These are phyloP conservation scores for Thunnus maccoyii DNA, from an alignment of 2,113 vertebrate species.

Conservation along the genomic window DNA sequence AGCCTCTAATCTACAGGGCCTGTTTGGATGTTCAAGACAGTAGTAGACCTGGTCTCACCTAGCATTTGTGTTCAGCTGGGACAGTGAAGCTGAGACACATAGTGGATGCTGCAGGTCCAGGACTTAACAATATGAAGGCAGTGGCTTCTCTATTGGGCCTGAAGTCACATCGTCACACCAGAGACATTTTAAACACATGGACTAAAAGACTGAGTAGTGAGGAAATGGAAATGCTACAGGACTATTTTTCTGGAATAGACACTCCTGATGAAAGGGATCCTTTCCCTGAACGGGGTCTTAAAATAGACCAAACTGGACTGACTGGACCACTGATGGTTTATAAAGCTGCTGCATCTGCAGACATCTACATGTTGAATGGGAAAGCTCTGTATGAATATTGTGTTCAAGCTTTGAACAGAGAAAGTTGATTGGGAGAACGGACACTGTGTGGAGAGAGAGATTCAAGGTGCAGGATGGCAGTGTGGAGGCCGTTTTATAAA, in stretches of 20 bases:
- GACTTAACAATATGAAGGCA: neutral
- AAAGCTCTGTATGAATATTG: too few relatives aligned
- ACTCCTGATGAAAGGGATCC: neutral
- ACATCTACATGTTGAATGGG: neutral
- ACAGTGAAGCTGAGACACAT: too few relatives aligned
- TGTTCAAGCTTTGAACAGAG: neutral
- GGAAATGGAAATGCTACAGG: neutral
- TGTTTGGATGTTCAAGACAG: too few relatives aligned
- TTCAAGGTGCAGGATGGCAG: neutral
- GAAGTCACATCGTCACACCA: neutral
- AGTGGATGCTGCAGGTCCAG: neutral
- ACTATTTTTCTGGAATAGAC: neutral
- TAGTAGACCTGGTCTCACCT: too few relatives aligned
- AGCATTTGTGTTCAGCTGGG: too few relatives aligned
- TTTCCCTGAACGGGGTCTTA: neutral
- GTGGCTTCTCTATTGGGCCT: neutral
- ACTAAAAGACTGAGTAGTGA: neutral
- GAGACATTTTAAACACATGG: neutral
- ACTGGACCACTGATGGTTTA: neutral
- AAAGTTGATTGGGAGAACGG: neutral
- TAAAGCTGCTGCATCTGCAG: too few relatives aligned
- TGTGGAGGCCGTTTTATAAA: neutral
- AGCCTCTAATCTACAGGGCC: too few relatives aligned
- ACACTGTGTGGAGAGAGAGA: too few relatives aligned
- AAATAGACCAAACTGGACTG: neutral